Evolutionary conservation across 2,113 vertebrate genomes (phyloP).

Genomic region (Rattus rattus): DNA sequence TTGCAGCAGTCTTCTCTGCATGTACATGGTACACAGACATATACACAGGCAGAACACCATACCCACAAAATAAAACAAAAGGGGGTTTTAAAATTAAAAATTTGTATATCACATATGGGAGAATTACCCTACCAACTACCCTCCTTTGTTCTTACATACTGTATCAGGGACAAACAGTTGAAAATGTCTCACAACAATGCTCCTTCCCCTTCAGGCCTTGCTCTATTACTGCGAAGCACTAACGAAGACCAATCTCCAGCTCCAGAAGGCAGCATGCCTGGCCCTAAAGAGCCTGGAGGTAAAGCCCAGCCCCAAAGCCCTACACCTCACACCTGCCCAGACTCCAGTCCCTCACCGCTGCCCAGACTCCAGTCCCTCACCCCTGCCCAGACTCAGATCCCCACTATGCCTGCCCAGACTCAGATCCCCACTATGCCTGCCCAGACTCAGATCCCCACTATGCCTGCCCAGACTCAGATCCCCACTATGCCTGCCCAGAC

Average conservation of each 20-base stretch:
- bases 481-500: background rate
- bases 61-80: background rate
- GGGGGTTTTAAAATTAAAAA: background rate
- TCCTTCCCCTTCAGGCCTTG: conserved; percentile 89
- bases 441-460: too few species aligned
- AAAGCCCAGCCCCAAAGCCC: conserved; percentile 59
- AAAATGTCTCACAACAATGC: background rate
- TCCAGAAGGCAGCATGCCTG: conserved; percentile 93
- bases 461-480: too few species aligned
- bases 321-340: background rate
- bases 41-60: background rate
- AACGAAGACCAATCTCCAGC: conserved; percentile 90
- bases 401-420: too few species aligned
- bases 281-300: conserved; percentile 95
- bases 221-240: conserved; percentile 94
- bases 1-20: background rate
- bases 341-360: background rate
- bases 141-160: background rate
- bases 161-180: background rate
- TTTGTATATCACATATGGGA: background rate
- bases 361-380: background rate
- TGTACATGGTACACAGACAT: background rate
- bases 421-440: too few species aligned
- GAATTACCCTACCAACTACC: background rate
- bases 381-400: background rate